Percentiles rank a stretch among this genome's conserved stretches.
Conservation (phyloP, 2,113 vertebrate genomes). For the Lepus timidus region DNA sequence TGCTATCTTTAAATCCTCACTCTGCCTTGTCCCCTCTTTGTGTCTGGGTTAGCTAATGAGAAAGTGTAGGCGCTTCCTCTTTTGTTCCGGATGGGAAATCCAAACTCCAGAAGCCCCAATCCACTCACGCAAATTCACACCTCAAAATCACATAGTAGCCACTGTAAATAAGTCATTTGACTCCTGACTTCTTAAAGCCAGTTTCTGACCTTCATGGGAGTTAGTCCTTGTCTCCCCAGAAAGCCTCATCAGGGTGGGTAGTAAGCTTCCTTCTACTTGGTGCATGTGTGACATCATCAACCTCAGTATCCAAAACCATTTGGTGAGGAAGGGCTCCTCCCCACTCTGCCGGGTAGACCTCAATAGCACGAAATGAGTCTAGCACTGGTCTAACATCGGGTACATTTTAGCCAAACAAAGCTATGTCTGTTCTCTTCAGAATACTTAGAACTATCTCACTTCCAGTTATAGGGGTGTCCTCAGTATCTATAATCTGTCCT, state of each 20-base stretch:
- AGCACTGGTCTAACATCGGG: background rate
- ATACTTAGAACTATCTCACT: background rate
- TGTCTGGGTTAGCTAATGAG: background rate
- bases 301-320: background rate
- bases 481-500: background rate
- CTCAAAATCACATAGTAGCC: fast-evolving
- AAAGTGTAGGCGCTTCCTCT: background rate
- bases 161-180: background rate
- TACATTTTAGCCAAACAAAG: background rate
- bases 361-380: background rate
- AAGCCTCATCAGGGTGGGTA: background rate
- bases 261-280: background rate
- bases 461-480: background rate
- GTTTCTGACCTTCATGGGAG: background rate
- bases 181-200: background rate
- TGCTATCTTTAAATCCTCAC: background rate
- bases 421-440: background rate
- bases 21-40: background rate
- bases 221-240: background rate
- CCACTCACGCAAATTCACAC: background rate
- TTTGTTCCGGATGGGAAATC: background rate
- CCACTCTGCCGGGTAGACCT: background rate
- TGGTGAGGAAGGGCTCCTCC: background rate
- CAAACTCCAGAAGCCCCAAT: background rate
- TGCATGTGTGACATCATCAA: background rate